Evolutionary conservation across 2,888 invertebrate genomes (phyloP).

Genomic region (Brenthis ino): DNA sequence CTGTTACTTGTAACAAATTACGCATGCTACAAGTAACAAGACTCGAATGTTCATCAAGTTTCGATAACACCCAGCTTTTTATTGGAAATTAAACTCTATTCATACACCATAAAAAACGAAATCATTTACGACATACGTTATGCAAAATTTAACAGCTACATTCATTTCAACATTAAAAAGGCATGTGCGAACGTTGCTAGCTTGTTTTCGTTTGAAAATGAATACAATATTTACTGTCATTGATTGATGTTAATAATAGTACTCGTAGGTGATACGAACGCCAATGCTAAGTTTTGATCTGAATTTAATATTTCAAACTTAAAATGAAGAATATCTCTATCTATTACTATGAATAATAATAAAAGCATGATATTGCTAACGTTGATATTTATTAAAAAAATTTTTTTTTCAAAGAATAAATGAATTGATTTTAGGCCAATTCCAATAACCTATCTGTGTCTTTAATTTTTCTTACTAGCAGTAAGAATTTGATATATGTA

Average conservation of each 20-base stretch:
- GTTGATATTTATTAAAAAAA: no score
- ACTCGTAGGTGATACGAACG: not conserved
- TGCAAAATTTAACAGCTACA: conserved; percentile 5
- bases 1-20: conserved; percentile 15
- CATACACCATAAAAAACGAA: not conserved
- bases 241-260: not conserved
- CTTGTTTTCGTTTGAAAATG: not conserved
- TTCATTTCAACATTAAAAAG: not conserved
- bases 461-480: no score
- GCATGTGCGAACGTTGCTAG: conserved; percentile 9
- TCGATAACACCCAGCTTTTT: conserved; percentile 1
- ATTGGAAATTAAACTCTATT: conserved; percentile 13
- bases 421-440: no score
- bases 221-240: not conserved
- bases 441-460: no score
- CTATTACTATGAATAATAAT: no score
- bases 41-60: not conserved
- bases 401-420: no score
- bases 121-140: not conserved
- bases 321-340: no score
- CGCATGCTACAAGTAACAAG: conserved; percentile 43
- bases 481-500: no score
- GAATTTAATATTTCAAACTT: no score
- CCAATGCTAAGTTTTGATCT: not conserved
- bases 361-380: no score